A percentile compares a stretch with the other conserved stretches of the same genome.
Conservation (phyloP, 1,140 invertebrate species). For the Trichoplusia ni region DNA sequence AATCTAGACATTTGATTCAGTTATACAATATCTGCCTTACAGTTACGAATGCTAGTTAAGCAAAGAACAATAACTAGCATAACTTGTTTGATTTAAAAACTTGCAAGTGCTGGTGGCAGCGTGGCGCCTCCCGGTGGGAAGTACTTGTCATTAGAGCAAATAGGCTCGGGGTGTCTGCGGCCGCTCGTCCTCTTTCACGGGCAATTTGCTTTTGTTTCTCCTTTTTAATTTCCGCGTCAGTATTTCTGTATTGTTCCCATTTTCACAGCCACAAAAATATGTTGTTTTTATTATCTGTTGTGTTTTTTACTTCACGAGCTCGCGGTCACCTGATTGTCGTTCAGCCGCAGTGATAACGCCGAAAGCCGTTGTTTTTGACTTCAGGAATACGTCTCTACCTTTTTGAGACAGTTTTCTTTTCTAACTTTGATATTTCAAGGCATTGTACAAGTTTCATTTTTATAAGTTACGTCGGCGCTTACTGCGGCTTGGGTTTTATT, state of each 20-base stretch:
- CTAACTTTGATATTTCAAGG: not conserved
- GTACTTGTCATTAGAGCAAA: conserved; percentile 58
- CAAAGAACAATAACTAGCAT: too few relatives aligned
- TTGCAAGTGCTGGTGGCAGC: not conserved
- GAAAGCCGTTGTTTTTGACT: not conserved
- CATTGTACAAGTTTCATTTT: not conserved
- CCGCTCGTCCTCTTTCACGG: conserved; percentile 59
- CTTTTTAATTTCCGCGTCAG: conserved; percentile 71
- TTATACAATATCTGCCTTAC: too few relatives aligned
- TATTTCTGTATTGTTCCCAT: conserved; percentile 63
- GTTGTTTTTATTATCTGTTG: conserved; percentile 51
- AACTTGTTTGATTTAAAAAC: not conserved
- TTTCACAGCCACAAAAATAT: conserved; percentile 56
- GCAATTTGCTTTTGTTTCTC: conserved; percentile 72
- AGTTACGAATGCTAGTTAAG: too few relatives aligned
- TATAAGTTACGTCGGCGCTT: too few relatives aligned
- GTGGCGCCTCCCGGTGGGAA: conserved; percentile 37
- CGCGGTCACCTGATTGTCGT: not conserved
- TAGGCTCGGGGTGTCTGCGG: conserved; percentile 43
- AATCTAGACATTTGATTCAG: too few relatives aligned
- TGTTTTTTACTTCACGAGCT: conserved; percentile 23
- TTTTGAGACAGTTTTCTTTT: not conserved
- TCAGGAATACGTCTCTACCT: not conserved
- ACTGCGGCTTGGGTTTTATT: not conserved
- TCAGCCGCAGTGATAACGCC: not conserved